phyloP scores from a whole-genome alignment of 2,113 vertebrate genomes.

The Daboia siamensis region DNA sequence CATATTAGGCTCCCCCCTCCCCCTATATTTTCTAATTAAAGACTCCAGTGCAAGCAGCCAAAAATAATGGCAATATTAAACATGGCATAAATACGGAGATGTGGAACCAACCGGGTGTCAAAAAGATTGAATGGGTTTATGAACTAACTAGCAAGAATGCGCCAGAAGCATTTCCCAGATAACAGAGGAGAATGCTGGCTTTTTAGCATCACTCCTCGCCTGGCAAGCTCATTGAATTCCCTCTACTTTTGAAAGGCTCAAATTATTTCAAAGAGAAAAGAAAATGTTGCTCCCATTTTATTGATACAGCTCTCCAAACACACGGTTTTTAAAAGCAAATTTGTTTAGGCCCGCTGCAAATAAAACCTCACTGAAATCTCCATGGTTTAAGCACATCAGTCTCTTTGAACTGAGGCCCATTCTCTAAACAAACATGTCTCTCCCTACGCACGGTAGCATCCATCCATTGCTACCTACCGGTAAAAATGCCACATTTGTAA shows the following conservation, averaged over 20 bases:
- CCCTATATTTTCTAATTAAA: slow-evolving; percentile 10
- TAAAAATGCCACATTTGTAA: not conserved
- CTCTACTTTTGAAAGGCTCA: slow-evolving; percentile 8
- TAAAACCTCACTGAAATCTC: not conserved
- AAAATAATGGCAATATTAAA: not conserved
- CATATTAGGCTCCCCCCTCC: not conserved
- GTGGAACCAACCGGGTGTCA: slow-evolving; percentile 10
- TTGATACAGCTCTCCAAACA: not conserved
- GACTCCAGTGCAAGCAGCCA: not conserved
- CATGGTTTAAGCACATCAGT: not conserved
- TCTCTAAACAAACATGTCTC: not conserved
- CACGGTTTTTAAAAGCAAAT: not conserved
- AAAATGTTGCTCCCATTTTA: not conserved
- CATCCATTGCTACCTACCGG: not conserved
- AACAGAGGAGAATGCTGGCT: not conserved
- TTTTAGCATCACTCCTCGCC: slow-evolving; percentile 8
- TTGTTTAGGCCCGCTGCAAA: not conserved
- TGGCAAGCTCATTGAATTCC: slow-evolving; percentile 28
- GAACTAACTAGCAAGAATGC: not conserved
- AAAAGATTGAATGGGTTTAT: not conserved
- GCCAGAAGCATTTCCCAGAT: slow-evolving; percentile 2
- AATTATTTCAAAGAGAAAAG: not conserved
- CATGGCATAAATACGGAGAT: not conserved
- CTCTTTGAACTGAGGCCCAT: not conserved
- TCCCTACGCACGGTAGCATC: not conserved